Conservation (phyloP, 2,113 vertebrate genomes). For the Podarcis raffonei region DNA sequence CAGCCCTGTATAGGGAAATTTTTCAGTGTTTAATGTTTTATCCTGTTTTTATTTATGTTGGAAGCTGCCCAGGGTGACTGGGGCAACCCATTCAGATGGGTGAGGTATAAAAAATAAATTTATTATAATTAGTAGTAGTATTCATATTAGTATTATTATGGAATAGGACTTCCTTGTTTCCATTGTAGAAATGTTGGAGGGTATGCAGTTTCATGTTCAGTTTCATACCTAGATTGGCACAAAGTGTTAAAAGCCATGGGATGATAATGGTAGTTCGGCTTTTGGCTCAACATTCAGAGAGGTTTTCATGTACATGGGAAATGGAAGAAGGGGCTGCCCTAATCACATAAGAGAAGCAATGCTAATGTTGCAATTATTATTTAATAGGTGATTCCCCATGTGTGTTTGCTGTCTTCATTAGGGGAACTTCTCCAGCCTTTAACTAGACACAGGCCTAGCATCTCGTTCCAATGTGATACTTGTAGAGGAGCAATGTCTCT, state of each 20-base stretch:
- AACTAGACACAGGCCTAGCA: background rate
- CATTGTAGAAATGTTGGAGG: too few species aligned
- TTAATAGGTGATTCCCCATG: background rate
- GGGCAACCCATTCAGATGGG: too few species aligned
- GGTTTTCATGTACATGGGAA: background rate
- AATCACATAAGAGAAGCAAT: background rate
- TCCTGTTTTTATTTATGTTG: too few species aligned
- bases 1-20: too few species aligned
- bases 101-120: too few species aligned
- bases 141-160: too few species aligned
- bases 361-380: background rate
- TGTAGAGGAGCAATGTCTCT: background rate
- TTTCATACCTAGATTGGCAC: background rate
- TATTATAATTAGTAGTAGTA: too few species aligned
- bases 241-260: background rate
- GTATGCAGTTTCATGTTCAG: background rate
- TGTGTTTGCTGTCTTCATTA: background rate
- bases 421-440: background rate
- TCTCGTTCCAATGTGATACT: background rate
- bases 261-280: background rate
- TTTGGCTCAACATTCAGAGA: background rate
- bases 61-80: too few species aligned
- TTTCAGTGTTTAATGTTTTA: too few species aligned
- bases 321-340: background rate
- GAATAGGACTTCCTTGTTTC: too few species aligned